Evolutionary conservation across 1,140 invertebrate genomes (phyloP).

Genomic region (Cylas formicarius): DNA sequence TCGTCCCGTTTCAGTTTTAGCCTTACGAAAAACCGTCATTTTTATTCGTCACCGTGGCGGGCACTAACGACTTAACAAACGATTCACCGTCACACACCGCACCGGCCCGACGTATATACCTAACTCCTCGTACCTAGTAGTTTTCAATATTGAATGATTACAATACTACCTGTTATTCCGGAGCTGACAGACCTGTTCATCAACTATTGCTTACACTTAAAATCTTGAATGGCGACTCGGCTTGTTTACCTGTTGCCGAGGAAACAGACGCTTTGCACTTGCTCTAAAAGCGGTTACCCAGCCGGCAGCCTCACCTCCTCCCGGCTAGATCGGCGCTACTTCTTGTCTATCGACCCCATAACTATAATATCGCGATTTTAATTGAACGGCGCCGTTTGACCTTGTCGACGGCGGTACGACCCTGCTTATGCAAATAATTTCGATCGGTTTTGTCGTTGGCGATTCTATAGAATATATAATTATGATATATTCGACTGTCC

Average conservation of each 20-base stretch:
- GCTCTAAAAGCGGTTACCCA: too few relatives aligned
- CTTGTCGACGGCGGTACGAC: too few relatives aligned
- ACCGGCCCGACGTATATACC: slow-evolving; percentile 14
- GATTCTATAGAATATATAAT: slow-evolving; percentile 26
- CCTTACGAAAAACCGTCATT: slow-evolving; percentile 1
- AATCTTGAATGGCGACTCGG: slow-evolving; percentile 37
- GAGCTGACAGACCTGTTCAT: slow-evolving; percentile 40
- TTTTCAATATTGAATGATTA: slow-evolving; percentile 40
- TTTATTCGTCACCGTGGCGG: slow-evolving; percentile 5
- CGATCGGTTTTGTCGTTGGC: too few relatives aligned
- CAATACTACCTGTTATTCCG: slow-evolving; percentile 41
- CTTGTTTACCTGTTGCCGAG: slow-evolving; percentile 29
- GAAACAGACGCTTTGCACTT: slow-evolving; percentile 19
- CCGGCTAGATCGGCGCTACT: too few relatives aligned
- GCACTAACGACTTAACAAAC: slow-evolving; percentile 6
- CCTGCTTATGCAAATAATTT: too few relatives aligned
- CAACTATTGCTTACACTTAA: slow-evolving; percentile 39
- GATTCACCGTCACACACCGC: slow-evolving; percentile 12
- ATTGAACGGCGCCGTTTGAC: too few relatives aligned
- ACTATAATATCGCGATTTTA: too few relatives aligned
- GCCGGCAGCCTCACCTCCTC: too few relatives aligned
- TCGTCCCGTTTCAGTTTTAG: background rate
- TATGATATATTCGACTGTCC: slow-evolving; percentile 6
- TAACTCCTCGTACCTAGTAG: slow-evolving; percentile 31
- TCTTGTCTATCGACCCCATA: too few relatives aligned